phyloP scores from a whole-genome alignment of 1,140 invertebrate species.

The Lutraria rhynchaena region DNA sequence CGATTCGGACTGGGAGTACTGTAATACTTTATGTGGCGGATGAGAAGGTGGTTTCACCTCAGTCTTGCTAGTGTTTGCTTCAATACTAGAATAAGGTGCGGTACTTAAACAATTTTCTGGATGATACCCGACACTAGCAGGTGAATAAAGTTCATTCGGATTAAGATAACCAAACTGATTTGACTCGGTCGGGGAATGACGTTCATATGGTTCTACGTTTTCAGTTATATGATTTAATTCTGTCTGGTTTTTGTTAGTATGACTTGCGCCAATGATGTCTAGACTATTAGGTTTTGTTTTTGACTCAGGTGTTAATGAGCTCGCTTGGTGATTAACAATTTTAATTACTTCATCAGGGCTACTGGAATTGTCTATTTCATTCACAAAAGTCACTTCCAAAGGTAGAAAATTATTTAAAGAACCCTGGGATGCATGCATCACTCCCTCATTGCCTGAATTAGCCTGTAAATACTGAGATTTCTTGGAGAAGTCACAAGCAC shows the following conservation, averaged over 20 bases:
- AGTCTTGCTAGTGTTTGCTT: background rate
- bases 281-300: too few species aligned
- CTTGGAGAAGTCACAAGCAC: slow-evolving; percentile 20
- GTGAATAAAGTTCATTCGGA: slow-evolving; percentile 49
- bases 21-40: slow-evolving; percentile 39
- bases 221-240: background rate
- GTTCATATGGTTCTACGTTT: slow-evolving; percentile 20
- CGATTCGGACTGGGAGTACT: slow-evolving; percentile 50
- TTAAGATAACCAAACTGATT: slow-evolving; percentile 49
- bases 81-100: background rate
- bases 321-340: too few species aligned
- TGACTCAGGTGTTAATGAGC: too few species aligned
- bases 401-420: slow-evolving; percentile 43
- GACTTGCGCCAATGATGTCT: too few species aligned
- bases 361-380: too few species aligned
- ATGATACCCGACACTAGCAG: slow-evolving; percentile 39
- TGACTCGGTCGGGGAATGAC: slow-evolving; percentile 31
- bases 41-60: background rate
- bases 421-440: slow-evolving; percentile 26
- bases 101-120: background rate
- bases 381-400: background rate
- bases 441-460: background rate
- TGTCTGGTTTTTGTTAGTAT: too few species aligned
- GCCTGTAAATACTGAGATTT: background rate
- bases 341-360: too few species aligned